Conservation (phyloP, 2,797 vertebrate species). For the Heliangelus exortis region DNA sequence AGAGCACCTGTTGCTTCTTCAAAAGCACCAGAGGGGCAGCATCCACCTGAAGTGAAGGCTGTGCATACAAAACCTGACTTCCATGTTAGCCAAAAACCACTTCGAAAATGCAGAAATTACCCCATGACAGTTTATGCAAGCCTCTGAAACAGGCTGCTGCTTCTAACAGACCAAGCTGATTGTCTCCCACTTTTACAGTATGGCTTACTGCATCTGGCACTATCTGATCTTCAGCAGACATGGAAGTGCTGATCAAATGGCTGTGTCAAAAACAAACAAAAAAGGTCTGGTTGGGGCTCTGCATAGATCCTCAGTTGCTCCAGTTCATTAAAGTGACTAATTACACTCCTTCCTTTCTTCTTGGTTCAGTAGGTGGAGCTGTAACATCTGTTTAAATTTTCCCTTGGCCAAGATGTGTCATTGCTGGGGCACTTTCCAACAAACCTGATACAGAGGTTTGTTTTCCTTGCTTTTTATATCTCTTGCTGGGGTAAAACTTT, state of each 20-base stretch:
- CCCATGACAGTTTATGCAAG: accelerated
- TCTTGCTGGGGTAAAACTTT: not conserved
- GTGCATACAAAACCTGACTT: not conserved
- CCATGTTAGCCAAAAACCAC: not conserved
- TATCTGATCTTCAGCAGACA: not conserved
- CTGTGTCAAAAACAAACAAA: not conserved
- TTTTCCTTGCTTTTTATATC: not conserved
- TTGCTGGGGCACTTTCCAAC: not conserved
- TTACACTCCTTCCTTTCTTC: not conserved
- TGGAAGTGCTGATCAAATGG: not conserved
- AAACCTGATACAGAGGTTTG: not conserved
- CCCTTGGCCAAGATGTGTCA: not conserved
- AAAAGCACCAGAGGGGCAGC: not conserved
- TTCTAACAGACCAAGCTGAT: not conserved
- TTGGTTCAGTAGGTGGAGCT: constrained; percentile 32
- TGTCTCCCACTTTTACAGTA: not conserved
- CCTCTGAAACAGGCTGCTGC: not conserved
- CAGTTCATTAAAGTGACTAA: not conserved
- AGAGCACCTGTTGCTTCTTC: not conserved
- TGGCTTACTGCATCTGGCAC: not conserved
- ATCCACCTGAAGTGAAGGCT: not conserved
- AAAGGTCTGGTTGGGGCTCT: not conserved
- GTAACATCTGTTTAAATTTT: not conserved
- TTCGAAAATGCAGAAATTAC: not conserved
- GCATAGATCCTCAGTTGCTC: not conserved